Conservation (phyloP, 2,888 invertebrate genomes). For the Pegoplata infirma region DNA sequence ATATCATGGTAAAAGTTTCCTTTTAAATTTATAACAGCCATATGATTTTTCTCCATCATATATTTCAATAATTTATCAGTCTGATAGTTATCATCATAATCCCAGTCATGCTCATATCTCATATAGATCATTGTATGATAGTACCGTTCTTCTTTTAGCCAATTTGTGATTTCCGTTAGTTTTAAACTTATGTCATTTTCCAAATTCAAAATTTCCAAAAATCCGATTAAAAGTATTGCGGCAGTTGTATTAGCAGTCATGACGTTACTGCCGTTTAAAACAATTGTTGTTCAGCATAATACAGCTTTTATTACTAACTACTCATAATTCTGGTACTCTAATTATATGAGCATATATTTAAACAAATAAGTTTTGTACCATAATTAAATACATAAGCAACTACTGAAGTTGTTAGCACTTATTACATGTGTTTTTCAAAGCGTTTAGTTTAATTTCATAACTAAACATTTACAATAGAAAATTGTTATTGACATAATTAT, state of each 20-base stretch:
- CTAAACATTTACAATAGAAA: too few species aligned
- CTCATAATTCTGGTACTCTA: too few species aligned
- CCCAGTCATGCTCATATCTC: neutral
- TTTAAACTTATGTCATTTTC: neutral
- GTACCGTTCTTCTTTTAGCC: slow-evolving; percentile 10
- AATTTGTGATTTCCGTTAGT: slow-evolving; percentile 7
- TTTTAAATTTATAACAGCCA: neutral
- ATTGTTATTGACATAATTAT: too few species aligned
- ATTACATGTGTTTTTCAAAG: too few species aligned
- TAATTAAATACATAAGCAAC: too few species aligned
- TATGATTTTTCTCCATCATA: neutral
- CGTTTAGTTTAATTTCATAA: too few species aligned
- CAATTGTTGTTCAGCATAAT: too few species aligned
- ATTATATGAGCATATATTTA: too few species aligned
- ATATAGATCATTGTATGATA: neutral
- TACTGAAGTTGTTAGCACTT: too few species aligned
- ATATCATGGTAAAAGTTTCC: slow-evolving; percentile 3
- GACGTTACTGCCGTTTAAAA: too few species aligned
- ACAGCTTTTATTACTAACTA: too few species aligned
- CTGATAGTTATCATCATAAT: neutral
- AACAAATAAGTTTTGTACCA: too few species aligned
- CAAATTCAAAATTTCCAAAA: neutral
- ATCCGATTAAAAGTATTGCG: neutral
- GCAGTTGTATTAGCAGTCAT: neutral
- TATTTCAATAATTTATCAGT: neutral